phyloP scores from a whole-genome alignment of 2,797 vertebrate species.

The Spheniscus humboldti region DNA sequence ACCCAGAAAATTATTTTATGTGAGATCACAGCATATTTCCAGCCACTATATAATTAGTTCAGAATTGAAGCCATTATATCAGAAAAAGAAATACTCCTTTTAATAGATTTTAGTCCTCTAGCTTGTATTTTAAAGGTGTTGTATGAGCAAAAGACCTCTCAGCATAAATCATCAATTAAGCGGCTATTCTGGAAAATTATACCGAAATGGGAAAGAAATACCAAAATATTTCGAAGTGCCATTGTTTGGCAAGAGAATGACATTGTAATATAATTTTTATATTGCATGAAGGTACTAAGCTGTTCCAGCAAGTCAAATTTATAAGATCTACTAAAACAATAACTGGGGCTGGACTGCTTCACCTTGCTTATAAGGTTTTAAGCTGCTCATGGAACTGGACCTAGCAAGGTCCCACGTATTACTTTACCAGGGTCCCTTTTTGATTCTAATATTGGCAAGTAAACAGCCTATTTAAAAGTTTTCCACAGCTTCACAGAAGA shows the following conservation, averaged over 20 bases:
- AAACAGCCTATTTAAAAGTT: not conserved
- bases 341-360: not conserved
- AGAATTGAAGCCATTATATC: not conserved
- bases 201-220: not conserved
- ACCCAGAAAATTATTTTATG: not conserved
- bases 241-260: not conserved
- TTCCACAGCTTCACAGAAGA: not conserved
- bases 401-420: not conserved
- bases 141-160: not conserved
- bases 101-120: not conserved
- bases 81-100: not conserved
- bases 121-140: not conserved
- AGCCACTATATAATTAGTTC: not conserved
- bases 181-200: not conserved
- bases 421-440: not conserved
- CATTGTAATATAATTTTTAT: not conserved
- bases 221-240: not conserved
- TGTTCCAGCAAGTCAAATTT: not conserved
- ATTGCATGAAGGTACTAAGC: not conserved
- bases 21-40: not conserved
- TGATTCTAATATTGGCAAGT: not conserved
- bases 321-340: not conserved
- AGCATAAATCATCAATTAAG: not conserved
- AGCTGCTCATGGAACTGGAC: not conserved
- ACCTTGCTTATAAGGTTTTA: not conserved